Evolutionary conservation across 2,797 vertebrate species (phyloP).

Genomic region (Poeciliopsis infans): DNA sequence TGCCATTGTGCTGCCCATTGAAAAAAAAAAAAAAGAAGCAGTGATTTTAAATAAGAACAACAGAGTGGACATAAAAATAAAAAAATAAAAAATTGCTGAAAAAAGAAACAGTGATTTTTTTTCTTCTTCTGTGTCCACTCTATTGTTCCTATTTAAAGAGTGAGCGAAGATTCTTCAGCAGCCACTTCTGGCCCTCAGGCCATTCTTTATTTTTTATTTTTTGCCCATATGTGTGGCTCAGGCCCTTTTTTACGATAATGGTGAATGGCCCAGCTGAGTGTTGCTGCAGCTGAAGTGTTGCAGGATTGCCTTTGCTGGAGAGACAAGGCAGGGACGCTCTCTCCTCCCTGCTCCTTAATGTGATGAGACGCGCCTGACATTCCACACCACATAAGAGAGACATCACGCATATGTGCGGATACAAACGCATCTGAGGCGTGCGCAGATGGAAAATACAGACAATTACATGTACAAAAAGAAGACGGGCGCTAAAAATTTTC

Average conservation of each 20-base stretch:
- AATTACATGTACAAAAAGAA: slow-evolving; percentile 1
- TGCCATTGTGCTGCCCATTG: too few species aligned
- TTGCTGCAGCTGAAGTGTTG: slow-evolving; percentile 18
- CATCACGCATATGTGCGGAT: slow-evolving; percentile 49
- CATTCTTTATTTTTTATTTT: background rate
- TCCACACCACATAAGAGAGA: slow-evolving; percentile 84
- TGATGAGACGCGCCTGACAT: slow-evolving; percentile 81
- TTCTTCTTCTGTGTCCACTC: background rate
- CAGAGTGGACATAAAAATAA: too few species aligned
- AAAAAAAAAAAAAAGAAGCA: too few species aligned
- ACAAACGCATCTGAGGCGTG: slow-evolving; percentile 20
- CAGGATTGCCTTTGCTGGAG: slow-evolving; percentile 82
- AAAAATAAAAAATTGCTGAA: background rate
- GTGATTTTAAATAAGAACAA: too few species aligned
- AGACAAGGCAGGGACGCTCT: slow-evolving; percentile 74
- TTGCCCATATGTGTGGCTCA: background rate
- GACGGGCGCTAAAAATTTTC: slow-evolving; percentile 11
- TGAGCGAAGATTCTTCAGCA: background rate
- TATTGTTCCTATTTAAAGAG: background rate
- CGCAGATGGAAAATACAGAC: slow-evolving; percentile 11
- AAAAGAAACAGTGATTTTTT: background rate
- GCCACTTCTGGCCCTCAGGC: background rate
- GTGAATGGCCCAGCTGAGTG: slow-evolving; percentile 80
- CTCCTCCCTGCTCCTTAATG: slow-evolving; percentile 85
- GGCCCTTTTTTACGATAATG: slow-evolving; percentile 84